Evolutionary conservation across 2,888 invertebrate genomes (phyloP), one percentile per base, ranked within the genome.

Genomic region (Linnaemya tessellans): DNA sequence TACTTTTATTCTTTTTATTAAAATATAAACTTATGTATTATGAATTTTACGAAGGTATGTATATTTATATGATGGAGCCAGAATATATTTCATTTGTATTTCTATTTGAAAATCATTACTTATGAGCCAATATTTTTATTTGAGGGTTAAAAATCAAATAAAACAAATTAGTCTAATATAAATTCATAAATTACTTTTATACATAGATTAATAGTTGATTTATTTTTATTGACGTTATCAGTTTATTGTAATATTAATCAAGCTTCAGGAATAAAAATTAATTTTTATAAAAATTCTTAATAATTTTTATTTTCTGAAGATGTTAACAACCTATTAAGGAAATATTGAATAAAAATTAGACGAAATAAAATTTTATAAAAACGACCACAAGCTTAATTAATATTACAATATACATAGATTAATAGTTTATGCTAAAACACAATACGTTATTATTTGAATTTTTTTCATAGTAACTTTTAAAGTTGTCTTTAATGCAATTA

Each of bases 401-500:
- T n/a, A n/a, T n/a, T n/a, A n/a, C n/a, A n/a, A n/a, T n/a, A n/a
- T n/a, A n/a, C n/a, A n/a, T n/a, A n/a, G n/a, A n/a, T 22, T 22
- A 54, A 30, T 71, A 46, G 54, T 77, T 77, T 71, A 71, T 51
- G 65, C 77, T 71, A 62, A 68, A 75, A 81, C 71, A 70, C 38
- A 62, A 43, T 74, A 78, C 60, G 41, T 62, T 56, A 30, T 41
- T 11, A 67, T 56, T 71, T 68, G 35, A 75, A 70, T 75, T 80
- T 78, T n/a, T 62, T 73, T 84, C 25, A 49, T 80, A 74, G 67
- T 82, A 75, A 79, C 80, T 77, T 80, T 84, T 38, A 51, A 79
- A 82, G 51, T 79, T 81, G 79, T 82, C 74, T 82, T 85, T 84
- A 73, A 73, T 80, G 77, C 41, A 68, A 68, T 71, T 73, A 77